A percentile compares a stretch with the other conserved stretches of the same genome.
Evolutionary conservation across 2,888 invertebrate genomes (phyloP).

Genomic region (Thecocarcelia acutangulata): DNA sequence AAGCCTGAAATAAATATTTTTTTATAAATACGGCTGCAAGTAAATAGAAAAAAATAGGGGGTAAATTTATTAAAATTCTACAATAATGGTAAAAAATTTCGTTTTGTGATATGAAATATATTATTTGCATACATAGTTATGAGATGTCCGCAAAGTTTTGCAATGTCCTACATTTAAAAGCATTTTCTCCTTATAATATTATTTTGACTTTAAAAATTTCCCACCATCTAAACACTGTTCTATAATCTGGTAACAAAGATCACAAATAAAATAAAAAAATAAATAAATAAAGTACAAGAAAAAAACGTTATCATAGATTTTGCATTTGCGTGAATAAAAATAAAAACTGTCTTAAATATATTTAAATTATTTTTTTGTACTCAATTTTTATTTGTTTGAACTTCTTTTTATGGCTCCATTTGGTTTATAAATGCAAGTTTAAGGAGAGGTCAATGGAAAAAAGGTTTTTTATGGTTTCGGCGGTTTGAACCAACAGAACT

Average conservation of each 20-base stretch:
- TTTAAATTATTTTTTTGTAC: conserved; percentile 51
- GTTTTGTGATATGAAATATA: no score
- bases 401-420: conserved; percentile 32
- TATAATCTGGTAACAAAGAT: conserved; percentile 51
- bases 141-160: no score
- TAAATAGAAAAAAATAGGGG: no score
- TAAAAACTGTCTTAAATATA: conserved; percentile 52
- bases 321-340: conserved; percentile 65
- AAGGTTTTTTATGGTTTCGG: conserved; percentile 67
- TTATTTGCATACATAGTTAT: no score
- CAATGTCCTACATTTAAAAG: no score
- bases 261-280: conserved; percentile 21
- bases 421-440: conserved; percentile 60
- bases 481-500: conserved; percentile 58
- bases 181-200: no score
- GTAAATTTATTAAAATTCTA: no score
- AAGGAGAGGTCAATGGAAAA: conserved; percentile 68
- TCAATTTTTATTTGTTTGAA: conserved; percentile 56
- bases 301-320: conserved; percentile 65
- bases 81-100: no score
- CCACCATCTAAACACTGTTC: conserved; percentile 45
- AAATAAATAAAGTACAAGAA: background rate
- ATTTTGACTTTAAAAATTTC: conserved; percentile 21
- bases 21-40: no score
- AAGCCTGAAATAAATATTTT: no score